Percentiles rank a stretch among this genome's conserved stretches.
phyloP scores from a whole-genome alignment of 2,797 vertebrate genomes.

The Chromis chromis region DNA sequence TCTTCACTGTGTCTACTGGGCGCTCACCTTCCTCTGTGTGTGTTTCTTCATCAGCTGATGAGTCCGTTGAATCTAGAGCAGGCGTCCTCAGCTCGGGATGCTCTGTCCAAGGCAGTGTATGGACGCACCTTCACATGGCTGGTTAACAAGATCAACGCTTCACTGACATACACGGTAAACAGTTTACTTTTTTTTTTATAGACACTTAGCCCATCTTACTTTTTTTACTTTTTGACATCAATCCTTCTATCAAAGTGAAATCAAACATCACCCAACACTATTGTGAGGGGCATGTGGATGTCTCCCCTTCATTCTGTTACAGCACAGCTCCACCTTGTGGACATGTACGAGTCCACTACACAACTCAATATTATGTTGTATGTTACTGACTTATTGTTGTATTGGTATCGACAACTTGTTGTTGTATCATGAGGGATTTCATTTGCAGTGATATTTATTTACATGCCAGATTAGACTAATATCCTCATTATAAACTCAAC shows the following conservation, averaged over 20 bases:
- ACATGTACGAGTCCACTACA: background rate
- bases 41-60: constrained; percentile 84
- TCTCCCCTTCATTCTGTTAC: background rate
- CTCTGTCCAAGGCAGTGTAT: constrained; percentile 94
- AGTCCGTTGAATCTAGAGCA: constrained; percentile 97
- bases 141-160: constrained; percentile 95
- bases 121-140: constrained; percentile 98
- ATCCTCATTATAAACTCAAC: background rate
- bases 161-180: constrained; percentile 91
- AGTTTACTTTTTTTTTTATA: background rate
- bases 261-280: background rate
- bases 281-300: accelerated
- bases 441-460: background rate
- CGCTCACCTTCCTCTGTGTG: constrained; percentile 17
- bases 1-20: background rate
- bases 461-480: background rate
- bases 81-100: constrained; percentile 92
- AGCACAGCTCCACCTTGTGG: constrained; percentile 67
- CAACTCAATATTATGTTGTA: background rate
- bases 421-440: background rate
- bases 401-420: too few relatives aligned
- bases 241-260: background rate
- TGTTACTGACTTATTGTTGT: background rate
- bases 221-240: background rate
- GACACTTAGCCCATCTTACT: background rate